Conservation (phyloP, 2,888 invertebrate species). For the Drosophila multiciliata region DNA sequence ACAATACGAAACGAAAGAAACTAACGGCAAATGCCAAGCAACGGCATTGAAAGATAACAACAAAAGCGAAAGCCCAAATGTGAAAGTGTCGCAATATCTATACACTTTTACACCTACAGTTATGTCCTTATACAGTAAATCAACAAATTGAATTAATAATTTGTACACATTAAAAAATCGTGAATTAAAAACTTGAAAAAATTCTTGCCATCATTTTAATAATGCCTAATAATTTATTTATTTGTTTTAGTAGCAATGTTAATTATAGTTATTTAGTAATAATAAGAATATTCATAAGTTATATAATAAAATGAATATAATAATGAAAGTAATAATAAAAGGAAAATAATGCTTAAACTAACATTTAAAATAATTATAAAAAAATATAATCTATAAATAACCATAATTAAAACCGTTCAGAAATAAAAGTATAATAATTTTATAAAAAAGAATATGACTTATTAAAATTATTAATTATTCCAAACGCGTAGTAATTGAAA, state of each 20-base stretch:
- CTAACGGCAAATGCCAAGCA: constrained; percentile 54
- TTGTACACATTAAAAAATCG: background rate
- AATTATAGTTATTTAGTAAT: background rate
- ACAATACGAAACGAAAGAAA: constrained; percentile 10
- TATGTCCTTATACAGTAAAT: background rate
- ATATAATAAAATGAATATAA: background rate
- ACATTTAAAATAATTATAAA: background rate
- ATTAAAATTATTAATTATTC: background rate
- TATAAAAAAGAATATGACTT: background rate
- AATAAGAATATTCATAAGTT: background rate
- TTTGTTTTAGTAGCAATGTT: background rate
- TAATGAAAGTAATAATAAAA: no score
- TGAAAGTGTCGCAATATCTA: background rate
- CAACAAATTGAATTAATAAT: background rate
- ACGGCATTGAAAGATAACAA: constrained; percentile 51
- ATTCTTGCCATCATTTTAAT: background rate
- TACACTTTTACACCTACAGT: background rate
- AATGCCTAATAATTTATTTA: no score
- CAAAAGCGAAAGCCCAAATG: constrained; percentile 7
- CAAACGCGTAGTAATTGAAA: background rate
- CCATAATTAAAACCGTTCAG: background rate
- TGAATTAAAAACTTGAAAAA: background rate
- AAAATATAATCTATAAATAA: background rate
- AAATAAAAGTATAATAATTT: background rate
- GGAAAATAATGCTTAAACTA: background rate